phyloP scores from a whole-genome alignment of 2,113 vertebrate species.

The Cervus canadensis region DNA sequence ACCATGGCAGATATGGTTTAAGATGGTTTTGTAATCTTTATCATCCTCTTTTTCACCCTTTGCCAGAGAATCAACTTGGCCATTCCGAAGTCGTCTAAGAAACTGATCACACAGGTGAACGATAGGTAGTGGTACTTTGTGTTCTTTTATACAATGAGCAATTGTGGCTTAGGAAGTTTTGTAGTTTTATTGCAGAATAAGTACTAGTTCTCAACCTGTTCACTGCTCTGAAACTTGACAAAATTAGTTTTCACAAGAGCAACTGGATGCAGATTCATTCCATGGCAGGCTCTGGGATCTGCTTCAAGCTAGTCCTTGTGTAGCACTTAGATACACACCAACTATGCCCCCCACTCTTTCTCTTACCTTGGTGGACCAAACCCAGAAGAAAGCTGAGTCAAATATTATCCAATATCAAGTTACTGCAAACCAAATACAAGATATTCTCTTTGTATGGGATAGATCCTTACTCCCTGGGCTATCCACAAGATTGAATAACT shows the following conservation, averaged over 20 bases:
- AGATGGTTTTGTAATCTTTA: slow-evolving; percentile 25
- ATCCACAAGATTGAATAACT: background rate
- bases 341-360: background rate
- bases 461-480: background rate
- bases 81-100: slow-evolving; percentile 10
- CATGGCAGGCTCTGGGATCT: background rate
- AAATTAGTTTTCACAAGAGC: slow-evolving; percentile 6
- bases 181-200: slow-evolving; percentile 22
- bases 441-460: background rate
- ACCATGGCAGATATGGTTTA: background rate
- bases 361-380: background rate
- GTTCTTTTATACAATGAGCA: background rate
- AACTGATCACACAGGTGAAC: background rate
- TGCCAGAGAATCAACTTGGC: background rate
- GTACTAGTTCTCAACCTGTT: background rate
- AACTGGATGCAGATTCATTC: background rate
- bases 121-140: background rate
- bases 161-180: background rate
- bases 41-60: background rate
- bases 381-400: background rate
- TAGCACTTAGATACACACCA: background rate
- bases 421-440: background rate
- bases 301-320: background rate
- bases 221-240: background rate
- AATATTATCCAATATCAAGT: background rate